Evolutionary conservation across 2,113 vertebrate species (phyloP).

Genomic region (Propithecus coquereli): DNA sequence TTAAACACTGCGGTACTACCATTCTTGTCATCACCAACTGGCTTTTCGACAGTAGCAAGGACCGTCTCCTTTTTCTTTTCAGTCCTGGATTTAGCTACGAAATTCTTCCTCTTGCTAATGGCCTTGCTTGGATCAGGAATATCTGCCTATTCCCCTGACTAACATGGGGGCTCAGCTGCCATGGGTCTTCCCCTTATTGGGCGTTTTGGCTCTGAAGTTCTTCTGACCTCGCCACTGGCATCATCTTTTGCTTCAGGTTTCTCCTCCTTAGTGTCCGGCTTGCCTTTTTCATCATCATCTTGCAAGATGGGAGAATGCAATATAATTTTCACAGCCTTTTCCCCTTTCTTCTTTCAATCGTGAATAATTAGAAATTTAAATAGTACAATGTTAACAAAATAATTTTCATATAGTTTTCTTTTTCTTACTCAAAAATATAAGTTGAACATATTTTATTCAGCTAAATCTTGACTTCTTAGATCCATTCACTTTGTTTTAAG

Average conservation of each 20-base stretch:
- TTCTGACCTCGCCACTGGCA: not conserved
- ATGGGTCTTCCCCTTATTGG: conserved; percentile 79
- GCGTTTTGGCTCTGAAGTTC: conserved; percentile 72
- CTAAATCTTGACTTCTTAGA: conserved; percentile 12
- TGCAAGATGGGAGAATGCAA: not conserved
- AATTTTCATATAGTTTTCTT: not conserved
- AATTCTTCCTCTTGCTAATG: not conserved
- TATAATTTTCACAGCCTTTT: not conserved
- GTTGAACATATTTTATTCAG: not conserved
- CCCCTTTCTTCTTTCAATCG: not conserved
- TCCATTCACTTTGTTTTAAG: conserved; percentile 10
- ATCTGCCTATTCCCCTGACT: conserved; percentile 85
- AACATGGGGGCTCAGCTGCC: conserved; percentile 86
- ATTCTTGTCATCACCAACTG: conserved; percentile 91
- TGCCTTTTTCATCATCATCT: conserved; percentile 86
- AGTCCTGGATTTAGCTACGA: conserved; percentile 79
- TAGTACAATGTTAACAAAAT: not conserved
- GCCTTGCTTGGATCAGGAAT: conserved; percentile 85
- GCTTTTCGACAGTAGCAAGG: conserved; percentile 81
- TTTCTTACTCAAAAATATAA: conserved; percentile 2
- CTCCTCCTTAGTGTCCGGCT: conserved; percentile 34
- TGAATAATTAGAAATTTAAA: not conserved
- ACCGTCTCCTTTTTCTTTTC: conserved; percentile 85
- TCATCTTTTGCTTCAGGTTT: conserved; percentile 52
- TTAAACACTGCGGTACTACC: conserved; percentile 89